Base-by-base conservation (phyloP, 2,797 vertebrate species). In the Mus minutoides region DNA sequence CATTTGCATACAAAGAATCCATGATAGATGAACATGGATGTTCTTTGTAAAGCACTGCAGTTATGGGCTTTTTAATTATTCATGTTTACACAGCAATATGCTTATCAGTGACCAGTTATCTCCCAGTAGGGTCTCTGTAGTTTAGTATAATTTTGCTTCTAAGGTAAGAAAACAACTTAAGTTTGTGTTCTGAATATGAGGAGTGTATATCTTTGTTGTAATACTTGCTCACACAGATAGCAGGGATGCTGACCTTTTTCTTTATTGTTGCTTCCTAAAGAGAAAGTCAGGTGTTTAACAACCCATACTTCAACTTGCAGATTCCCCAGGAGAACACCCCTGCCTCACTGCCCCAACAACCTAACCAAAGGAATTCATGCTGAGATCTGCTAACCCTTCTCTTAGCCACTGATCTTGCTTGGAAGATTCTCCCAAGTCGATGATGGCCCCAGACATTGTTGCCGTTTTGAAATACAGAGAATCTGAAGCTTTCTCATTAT, bases 401-500 rank as follows among this genome's bases (percentile, higher is more conserved):
- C 86, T 95, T 31, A 80, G 88, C 67, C 60, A 91, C 76, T 54
- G 88, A 92, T 87, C 14, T 16, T 78, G 29, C 52, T 91, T 88
- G 56, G 90, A 91, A 84, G 69, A 83, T 10, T 82, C 71, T 64
- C 90, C 95, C 31, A 87, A 93, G 94, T 96, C 91, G 69, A 85
- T 64, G 90, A 88, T 75, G 92, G 49, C 52, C 80, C 3, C 34
- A 37, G 87, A 96, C 90, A 94, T 95, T 80, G 87, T 89, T 75
- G 85, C 58, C 75, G 94, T 73, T 96, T 85, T 94, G 76, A 94
- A 94, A 96, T 17, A 83, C 49, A 0, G 16, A 94, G 75, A 92
- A 34, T 64, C 71, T 85, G 54, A 95, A 96, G 79, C 75, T 90
- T 92, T 86, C 69, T 97, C 78, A 84, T 87, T 96, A 91, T 13